Evolutionary conservation across 2,113 vertebrate genomes (phyloP), one percentile per base, ranked within the genome.

Genomic region (Petroica traversi): DNA sequence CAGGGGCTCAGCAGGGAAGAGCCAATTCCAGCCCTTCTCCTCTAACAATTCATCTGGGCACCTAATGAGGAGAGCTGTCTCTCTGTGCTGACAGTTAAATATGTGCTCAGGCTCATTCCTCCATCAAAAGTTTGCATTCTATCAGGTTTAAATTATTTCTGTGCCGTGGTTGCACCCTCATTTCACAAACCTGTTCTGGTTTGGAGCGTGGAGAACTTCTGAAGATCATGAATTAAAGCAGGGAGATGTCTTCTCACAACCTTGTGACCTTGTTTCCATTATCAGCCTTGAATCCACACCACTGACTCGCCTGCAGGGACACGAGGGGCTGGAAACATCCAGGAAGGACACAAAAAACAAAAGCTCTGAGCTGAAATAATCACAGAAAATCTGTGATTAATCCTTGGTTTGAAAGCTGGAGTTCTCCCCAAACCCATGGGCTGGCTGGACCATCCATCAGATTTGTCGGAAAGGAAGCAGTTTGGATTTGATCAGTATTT

Each of bases 1-100:
- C 4, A 4, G 82, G 79, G 81, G 31, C 81, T 76, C 49, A 19
- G 59, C 48, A 61, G 75, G 59, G 51, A 92, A 91, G 55, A 76
- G 14, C 24, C 6, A 5, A 24, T 71, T 93, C 87, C 63, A 89
- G 43, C 87, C 54, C 34, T 89, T 89, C 78, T 88, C 36, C 48
- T 52, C 29, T 76, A 83, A 33, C 46, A 74, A 88, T 79, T 93
- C 67, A 62, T 88, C 78, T 88, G 87, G 59, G 85, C 51, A 55
- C 54, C 87, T 83, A 88, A 69, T 83, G 87, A 90, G 92, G 62
- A 94, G 76, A 88, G 62, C 89, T 5, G 4, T 80, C 81, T 85
- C 74, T 80, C 78, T 83, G 82, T 94, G 78, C 87, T 92, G 92
- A 87, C 88, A 95, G 88, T 77, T 90, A 88, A 88, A 66, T 68